Base-by-base conservation (phyloP, 2,113 vertebrate species). In the Merops nubicus region DNA sequence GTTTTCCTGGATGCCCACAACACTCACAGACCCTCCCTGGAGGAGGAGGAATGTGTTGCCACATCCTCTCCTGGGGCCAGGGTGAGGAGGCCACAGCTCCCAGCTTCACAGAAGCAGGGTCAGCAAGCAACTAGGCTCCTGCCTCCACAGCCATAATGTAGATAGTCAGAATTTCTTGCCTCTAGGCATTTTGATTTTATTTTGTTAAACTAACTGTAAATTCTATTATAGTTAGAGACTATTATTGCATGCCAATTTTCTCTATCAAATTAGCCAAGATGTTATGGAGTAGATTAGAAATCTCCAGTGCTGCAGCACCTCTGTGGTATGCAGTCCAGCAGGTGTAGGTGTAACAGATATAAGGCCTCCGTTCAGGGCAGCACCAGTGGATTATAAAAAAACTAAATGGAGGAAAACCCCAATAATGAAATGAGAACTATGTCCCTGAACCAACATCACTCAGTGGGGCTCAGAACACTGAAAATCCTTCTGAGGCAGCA, bases 31-130 rank as follows among this genome's bases (percentile, higher is more conserved):
- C 54, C 19, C 25, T 33, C 29, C 23, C 23, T 45, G 42, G 42
- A 53, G 57, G 34, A 72, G 12, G 15, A 73, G 12, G 29, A 40
- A 67, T 3, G 5, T n/a, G 25, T 26, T 73, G 48, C 14, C 17
- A 38, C 1, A 1, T 50, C 29, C 5, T 17, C 65, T 79, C 38
- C 62, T 13, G 11, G 59, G 34, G 34, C 31, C 43, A 33, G 26
- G 14, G 10, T 45, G 25, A 86, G 26, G 38, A 85, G 16, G 33
- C 13, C 10, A 4, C n/a, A 59, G 40, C 18, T 59, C 34, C 34
- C 0, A 0, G 25, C n/a, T 72, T 54, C 0, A 0, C 29, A 64
- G 43, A 29, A 76, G 10, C 1, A 0, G 11, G 45, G 4, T 50
- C 40, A 48, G 34, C 22, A 51, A 40, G 12, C 43, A 78, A 40